Conservation (phyloP, 2,797 vertebrate species). For the Chrysocyon brachyurus region DNA sequence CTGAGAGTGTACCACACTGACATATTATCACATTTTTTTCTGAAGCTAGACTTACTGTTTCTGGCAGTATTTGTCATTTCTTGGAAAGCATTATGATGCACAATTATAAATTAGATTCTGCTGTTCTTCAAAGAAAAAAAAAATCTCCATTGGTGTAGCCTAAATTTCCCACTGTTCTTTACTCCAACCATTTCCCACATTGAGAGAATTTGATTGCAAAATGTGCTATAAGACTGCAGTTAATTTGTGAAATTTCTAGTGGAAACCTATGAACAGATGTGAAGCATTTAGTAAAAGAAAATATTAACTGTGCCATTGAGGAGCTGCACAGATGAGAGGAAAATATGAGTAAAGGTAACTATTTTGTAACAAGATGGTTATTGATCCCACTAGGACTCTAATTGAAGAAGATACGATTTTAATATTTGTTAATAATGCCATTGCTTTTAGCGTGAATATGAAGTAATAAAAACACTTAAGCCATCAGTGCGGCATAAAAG, state of each 20-base stretch:
- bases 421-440: neutral
- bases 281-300: constrained; percentile 26
- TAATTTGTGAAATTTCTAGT: neutral
- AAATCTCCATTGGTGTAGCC: neutral
- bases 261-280: neutral
- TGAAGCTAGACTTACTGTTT: neutral
- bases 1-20: neutral
- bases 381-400: neutral
- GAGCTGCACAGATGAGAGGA: neutral
- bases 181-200: neutral
- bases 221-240: neutral
- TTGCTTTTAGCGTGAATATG: neutral
- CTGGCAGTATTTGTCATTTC: neutral
- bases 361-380: neutral
- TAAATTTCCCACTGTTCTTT: neutral
- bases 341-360: neutral
- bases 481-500: neutral
- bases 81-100: neutral
- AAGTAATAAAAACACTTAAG: neutral
- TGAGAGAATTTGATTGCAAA: neutral
- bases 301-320: neutral
- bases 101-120: neutral
- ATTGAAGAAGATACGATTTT: neutral
- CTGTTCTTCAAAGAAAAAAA: neutral
- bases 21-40: neutral